Conservation (phyloP, 1,140 invertebrate species). For the Sitophilus oryzae region DNA sequence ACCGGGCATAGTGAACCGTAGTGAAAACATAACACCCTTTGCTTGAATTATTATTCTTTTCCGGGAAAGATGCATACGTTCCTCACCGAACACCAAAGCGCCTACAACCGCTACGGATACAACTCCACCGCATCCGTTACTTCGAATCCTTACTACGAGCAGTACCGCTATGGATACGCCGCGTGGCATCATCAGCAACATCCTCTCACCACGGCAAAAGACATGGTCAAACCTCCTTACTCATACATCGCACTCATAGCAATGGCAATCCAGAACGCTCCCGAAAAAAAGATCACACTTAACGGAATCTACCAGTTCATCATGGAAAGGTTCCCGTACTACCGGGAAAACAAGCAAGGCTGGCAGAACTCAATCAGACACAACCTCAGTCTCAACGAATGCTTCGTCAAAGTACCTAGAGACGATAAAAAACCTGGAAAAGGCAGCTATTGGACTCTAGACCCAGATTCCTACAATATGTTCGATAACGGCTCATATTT, state of each 20-base stretch:
- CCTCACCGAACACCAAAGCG: slow-evolving; percentile 77
- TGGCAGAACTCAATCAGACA: slow-evolving; percentile 96
- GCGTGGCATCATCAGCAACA: slow-evolving; percentile 63
- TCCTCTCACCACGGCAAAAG: slow-evolving; percentile 62
- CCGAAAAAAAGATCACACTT: slow-evolving; percentile 90
- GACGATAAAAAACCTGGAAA: slow-evolving; percentile 94
- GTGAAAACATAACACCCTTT: slow-evolving; percentile 39
- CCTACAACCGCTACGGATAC: slow-evolving; percentile 50
- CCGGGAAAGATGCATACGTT: slow-evolving; percentile 71
- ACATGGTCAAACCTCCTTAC: slow-evolving; percentile 95
- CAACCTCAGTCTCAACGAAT: slow-evolving; percentile 97
- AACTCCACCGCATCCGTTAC: slow-evolving; percentile 42
- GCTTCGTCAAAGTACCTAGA: slow-evolving; percentile 91
- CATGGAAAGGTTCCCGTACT: slow-evolving; percentile 96
- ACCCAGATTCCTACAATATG: slow-evolving; percentile 96
- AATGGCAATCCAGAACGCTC: slow-evolving; percentile 93
- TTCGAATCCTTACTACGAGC: slow-evolving; percentile 58
- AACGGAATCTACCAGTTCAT: slow-evolving; percentile 99
- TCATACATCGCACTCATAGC: slow-evolving; percentile 97
- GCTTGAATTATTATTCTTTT: slow-evolving; percentile 34
- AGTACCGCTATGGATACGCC: slow-evolving; percentile 69
- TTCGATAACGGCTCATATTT: slow-evolving; percentile 97
- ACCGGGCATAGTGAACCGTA: slow-evolving; percentile 35
- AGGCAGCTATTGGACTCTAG: slow-evolving; percentile 95
- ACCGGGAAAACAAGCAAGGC: slow-evolving; percentile 93